These are phyloP conservation scores for Metellina segmentata DNA, from an alignment of 2,888 invertebrate genomes.

Conservation along the genomic window DNA sequence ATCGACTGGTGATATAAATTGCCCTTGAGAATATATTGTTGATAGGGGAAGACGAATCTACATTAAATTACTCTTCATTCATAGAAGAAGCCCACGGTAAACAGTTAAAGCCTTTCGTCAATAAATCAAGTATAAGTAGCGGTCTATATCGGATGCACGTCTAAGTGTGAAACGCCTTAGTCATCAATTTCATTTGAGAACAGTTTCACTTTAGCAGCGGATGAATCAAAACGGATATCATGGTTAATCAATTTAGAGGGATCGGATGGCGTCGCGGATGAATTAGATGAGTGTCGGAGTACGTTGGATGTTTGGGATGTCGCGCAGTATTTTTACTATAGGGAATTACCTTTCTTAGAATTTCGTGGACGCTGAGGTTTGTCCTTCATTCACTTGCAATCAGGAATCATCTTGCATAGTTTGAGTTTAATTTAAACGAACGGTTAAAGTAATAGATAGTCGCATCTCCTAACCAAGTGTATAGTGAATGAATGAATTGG, in stretches of 20 bases:
- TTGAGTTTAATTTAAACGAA: too few relatives aligned
- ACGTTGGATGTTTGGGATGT: too few relatives aligned
- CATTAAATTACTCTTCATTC: constrained; percentile 68
- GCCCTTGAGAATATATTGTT: constrained; percentile 47
- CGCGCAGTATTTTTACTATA: too few relatives aligned
- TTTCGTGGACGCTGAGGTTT: too few relatives aligned
- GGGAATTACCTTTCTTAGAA: too few relatives aligned
- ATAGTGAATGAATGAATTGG: too few relatives aligned
- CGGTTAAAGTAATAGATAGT: too few relatives aligned
- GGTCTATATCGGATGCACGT: constrained; percentile 49
- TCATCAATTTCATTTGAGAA: constrained; percentile 57
- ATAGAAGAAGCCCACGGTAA: constrained; percentile 52
- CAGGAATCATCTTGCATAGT: too few relatives aligned
- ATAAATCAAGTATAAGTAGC: constrained; percentile 63
- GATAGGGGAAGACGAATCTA: constrained; percentile 55
- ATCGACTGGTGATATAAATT: constrained; percentile 25
- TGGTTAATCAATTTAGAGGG: constrained; percentile 47
- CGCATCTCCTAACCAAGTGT: too few relatives aligned
- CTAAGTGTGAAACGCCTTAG: constrained; percentile 58
- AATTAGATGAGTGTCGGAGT: background rate
- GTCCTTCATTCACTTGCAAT: too few relatives aligned
- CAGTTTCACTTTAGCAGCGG: constrained; percentile 19
- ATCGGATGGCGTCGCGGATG: constrained; percentile 24
- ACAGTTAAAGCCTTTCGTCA: constrained; percentile 23
- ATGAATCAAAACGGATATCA: constrained; percentile 40